Conservation (phyloP, 2,113 vertebrate species). For the human (Homo sapiens) region GRCh38 chr11:108152501-108153000, state of each 20-base stretch:
- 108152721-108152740: neutral
- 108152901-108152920: neutral
- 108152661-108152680: neutral
- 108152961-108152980: neutral
- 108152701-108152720: neutral
- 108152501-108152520: neutral
- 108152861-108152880: neutral
- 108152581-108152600: neutral
- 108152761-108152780: neutral
- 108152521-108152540: neutral
- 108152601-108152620: neutral
- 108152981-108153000: constrained; percentile 28
- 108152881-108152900: neutral
- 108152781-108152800: neutral
- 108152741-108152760: neutral
- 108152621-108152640: neutral
- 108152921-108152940: constrained; percentile 1
- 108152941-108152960: neutral
- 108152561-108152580: neutral
- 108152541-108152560: neutral
- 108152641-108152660: neutral
- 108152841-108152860: neutral
- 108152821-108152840: neutral
- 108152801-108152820: neutral
- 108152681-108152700: neutral